These are phyloP conservation scores for Entomyzon cyanotis DNA, from an alignment of 2,113 vertebrate species.

Conservation along the genomic window DNA sequence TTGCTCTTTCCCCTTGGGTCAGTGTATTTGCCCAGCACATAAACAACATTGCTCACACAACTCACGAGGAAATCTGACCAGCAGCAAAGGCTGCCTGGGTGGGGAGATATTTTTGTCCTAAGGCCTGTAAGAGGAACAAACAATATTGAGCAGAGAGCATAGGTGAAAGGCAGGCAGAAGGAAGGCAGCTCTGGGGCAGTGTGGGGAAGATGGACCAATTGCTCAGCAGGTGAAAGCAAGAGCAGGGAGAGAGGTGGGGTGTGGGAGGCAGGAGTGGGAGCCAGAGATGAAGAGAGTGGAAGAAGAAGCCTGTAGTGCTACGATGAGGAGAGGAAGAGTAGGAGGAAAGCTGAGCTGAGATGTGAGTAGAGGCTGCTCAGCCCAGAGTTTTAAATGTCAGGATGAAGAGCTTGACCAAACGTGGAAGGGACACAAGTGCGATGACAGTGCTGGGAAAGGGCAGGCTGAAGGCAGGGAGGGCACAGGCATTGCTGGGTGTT, in stretches of 20 bases:
- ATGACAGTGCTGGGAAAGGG: background rate
- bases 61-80: background rate
- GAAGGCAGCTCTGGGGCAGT: background rate
- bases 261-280: background rate
- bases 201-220: background rate
- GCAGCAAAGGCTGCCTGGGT: background rate
- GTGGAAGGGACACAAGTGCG: background rate
- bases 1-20: background rate
- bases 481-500: background rate
- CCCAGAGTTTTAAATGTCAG: background rate
- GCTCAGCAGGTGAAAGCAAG: fast-evolving
- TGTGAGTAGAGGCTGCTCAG: background rate
- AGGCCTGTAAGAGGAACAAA: constrained; percentile 3
- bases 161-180: background rate
- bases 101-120: constrained; percentile 23
- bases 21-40: background rate
- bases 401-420: background rate
- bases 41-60: background rate
- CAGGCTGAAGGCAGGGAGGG: fast-evolving
- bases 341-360: background rate
- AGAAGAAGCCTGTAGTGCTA: background rate
- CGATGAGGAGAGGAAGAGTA: background rate
- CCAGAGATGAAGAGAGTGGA: background rate
- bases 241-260: background rate
- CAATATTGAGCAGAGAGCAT: background rate